Conservation (phyloP, 2,797 vertebrate genomes). For the Girardinus metallicus region DNA sequence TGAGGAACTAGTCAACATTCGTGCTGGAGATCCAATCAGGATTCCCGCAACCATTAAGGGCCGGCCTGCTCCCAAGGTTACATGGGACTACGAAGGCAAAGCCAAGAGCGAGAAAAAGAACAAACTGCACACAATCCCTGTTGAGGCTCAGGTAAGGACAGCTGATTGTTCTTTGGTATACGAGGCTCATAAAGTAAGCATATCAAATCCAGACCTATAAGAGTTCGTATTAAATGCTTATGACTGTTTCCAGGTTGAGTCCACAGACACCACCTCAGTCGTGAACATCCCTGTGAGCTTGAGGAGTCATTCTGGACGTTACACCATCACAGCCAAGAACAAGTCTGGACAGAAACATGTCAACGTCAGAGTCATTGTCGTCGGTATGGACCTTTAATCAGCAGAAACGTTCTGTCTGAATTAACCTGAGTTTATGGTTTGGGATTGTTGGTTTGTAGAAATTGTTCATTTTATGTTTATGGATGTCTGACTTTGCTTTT, state of each 20-base stretch:
- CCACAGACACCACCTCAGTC: conserved; percentile 88
- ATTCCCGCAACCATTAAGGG: conserved; percentile 92
- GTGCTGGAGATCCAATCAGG: conserved; percentile 90
- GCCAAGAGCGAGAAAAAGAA: conserved; percentile 92
- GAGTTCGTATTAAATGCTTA: neutral
- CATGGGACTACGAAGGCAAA: conserved; percentile 96
- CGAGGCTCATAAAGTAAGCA: neutral
- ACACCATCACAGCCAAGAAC: conserved; percentile 96
- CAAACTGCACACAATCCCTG: conserved; percentile 90
- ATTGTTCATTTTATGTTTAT: neutral
- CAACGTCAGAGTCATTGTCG: conserved; percentile 91
- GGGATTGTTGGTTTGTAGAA: neutral
- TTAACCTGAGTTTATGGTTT: neutral
- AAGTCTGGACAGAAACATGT: conserved; percentile 96
- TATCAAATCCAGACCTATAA: neutral
- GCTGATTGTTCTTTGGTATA: neutral
- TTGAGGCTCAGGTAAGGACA: conserved; percentile 90
- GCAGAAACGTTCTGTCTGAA: neutral
- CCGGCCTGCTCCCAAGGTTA: conserved; percentile 91
- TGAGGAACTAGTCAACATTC: conserved; percentile 87
- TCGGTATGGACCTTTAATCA: conserved; percentile 81
- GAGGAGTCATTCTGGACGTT: conserved; percentile 93
- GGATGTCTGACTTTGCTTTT: neutral
- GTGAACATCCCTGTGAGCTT: conserved; percentile 87
- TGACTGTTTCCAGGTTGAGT: conserved; percentile 83